A percentile compares a stretch with the other conserved stretches of the same genome.
phyloP scores from a whole-genome alignment of 1,140 invertebrate species.

The Bombus picipes region DNA sequence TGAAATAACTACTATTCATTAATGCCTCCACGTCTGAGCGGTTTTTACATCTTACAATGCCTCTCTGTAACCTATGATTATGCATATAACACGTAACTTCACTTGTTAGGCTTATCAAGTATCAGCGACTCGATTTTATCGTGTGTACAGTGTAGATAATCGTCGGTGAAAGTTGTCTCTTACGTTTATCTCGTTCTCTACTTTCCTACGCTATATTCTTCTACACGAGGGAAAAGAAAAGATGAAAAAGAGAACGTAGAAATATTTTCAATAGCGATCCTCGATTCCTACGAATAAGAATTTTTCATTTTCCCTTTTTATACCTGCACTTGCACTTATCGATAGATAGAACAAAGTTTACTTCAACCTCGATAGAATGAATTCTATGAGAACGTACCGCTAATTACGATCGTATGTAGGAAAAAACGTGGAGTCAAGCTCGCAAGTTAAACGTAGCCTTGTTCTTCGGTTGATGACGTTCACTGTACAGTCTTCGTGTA shows the following conservation, averaged over 20 bases:
- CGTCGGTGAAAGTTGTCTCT: slow-evolving; percentile 24
- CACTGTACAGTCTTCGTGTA: neutral
- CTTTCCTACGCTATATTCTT: neutral
- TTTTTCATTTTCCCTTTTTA: slow-evolving; percentile 7
- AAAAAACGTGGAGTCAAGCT: slow-evolving; percentile 21
- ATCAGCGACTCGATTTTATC: slow-evolving; percentile 29
- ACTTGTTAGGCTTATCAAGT: neutral
- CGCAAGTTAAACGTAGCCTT: slow-evolving; percentile 38
- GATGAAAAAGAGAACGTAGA: neutral
- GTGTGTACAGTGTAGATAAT: slow-evolving; percentile 6
- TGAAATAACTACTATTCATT: neutral
- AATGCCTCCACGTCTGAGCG: too few species aligned
- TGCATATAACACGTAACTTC: slow-evolving; percentile 1
- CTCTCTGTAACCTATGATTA: slow-evolving; percentile 3
- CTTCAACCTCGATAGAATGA: neutral
- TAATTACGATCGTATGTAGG: neutral
- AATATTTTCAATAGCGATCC: neutral
- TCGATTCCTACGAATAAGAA: neutral
- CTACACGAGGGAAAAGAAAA: neutral
- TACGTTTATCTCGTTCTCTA: neutral
- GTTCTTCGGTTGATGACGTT: slow-evolving; percentile 35
- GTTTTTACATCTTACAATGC: slow-evolving; percentile 1
- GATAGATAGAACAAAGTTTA: neutral
- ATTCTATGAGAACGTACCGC: neutral
- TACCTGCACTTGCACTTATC: neutral